Evolutionary conservation across 2,888 invertebrate species (phyloP).

Genomic region (Phrixothrix hirtus): DNA sequence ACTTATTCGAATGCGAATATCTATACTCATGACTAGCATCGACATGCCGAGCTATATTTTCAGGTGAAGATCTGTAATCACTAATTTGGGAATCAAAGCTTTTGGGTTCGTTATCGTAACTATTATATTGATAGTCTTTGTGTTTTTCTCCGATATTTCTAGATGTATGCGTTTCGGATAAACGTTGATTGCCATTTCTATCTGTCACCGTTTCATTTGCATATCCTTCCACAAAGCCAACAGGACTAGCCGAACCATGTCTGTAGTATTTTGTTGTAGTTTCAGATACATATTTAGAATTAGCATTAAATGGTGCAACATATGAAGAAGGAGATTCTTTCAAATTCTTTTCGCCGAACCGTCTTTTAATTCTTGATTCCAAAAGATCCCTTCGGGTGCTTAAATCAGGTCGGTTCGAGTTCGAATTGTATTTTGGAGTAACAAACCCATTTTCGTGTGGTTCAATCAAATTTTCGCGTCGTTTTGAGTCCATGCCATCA

Average conservation of each 20-base stretch:
- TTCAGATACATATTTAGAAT: constrained; percentile 59
- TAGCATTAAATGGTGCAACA: constrained; percentile 52
- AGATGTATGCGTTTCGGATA: constrained; percentile 55
- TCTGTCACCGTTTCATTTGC: constrained; percentile 60
- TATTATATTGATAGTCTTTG: constrained; percentile 42
- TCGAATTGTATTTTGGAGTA: constrained; percentile 17
- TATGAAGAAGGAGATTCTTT: constrained; percentile 54
- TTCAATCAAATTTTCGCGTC: constrained; percentile 58
- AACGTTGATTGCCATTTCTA: constrained; percentile 56
- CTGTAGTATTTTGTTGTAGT: constrained; percentile 61
- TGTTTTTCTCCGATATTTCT: constrained; percentile 53
- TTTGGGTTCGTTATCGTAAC: constrained; percentile 65
- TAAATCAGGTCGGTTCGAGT: constrained; percentile 59
- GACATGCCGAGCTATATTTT: constrained; percentile 52
- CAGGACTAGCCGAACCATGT: constrained; percentile 61
- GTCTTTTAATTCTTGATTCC: constrained; percentile 73
- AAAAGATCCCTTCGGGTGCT: constrained; percentile 74
- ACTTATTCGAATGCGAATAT: constrained; percentile 39
- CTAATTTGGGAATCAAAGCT: constrained; percentile 68
- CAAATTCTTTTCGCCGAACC: constrained; percentile 52
- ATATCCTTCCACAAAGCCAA: constrained; percentile 59
- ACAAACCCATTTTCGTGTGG: constrained; percentile 40
- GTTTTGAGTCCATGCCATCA: constrained; percentile 69
- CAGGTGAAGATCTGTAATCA: constrained; percentile 64
- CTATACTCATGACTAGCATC: constrained; percentile 48